phyloP scores from a whole-genome alignment of 2,113 vertebrate genomes.

The Crotalus tigris region DNA sequence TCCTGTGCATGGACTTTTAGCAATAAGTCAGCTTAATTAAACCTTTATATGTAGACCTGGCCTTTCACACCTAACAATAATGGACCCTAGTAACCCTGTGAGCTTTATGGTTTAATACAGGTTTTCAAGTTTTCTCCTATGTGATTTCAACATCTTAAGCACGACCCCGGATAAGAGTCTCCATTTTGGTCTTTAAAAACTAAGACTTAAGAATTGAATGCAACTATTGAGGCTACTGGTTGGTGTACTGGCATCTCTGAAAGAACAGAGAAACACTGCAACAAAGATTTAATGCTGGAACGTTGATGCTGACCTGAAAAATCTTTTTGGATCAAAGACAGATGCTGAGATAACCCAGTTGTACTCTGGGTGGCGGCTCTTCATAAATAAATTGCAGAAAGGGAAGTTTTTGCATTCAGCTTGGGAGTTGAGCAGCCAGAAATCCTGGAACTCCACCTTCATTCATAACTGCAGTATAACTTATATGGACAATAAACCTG shows the following conservation, averaged over 20 bases:
- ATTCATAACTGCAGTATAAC: neutral
- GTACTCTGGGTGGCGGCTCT: neutral
- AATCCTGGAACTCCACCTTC: neutral
- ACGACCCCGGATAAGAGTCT: too few species aligned
- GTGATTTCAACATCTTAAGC: neutral
- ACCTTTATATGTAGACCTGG: neutral
- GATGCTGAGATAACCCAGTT: neutral
- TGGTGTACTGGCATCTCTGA: neutral
- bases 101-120: neutral
- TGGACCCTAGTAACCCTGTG: neutral
- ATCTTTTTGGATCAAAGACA: neutral
- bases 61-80: neutral
- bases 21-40: neutral
- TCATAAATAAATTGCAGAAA: neutral
- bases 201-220: neutral
- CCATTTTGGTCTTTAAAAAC: neutral
- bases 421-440: neutral
- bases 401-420: neutral
- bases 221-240: neutral
- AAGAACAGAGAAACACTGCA: neutral
- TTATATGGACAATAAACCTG: neutral
- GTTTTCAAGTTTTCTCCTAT: neutral
- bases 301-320: neutral
- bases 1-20: neutral
- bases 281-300: neutral